Evolutionary conservation across 2,797 vertebrate species (phyloP), one percentile per base, ranked within the genome.

Genomic region (Garrulus glandarius): DNA sequence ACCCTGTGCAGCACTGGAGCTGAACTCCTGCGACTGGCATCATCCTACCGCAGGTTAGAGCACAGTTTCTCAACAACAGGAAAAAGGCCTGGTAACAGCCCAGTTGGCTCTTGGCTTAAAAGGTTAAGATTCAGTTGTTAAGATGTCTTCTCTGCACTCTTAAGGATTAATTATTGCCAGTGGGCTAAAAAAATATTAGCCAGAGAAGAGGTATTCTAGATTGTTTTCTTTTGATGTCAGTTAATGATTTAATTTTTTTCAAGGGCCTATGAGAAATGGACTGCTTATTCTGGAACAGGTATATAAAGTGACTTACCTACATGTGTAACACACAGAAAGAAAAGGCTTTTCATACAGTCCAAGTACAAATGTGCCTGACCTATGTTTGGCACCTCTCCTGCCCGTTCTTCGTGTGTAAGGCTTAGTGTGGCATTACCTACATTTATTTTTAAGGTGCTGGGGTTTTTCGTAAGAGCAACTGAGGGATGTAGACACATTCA

Each of bases 211-310:
- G 22, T 52, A 86, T 65, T 91, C 47, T 74, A 85, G 86, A 71
- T 67, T 71, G 50, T 81, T 92, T 87, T 87, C 37, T 87, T 93
- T 84, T 86, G 13, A 74, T 74, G 68, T 61, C 65, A 78, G 26
- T 65, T 86, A 92, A 93, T 72, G 17, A 75, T 78, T 80, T 89
- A 55, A 68, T 87, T 92, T 89, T 88, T 94, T 96, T 79, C 44
- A 85, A 57, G n/a, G 29, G 15, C 19, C 65, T 78, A 20, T 63
- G 27, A 85, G 69, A 84, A 96, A 92, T 57, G 19, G 19, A 18
- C 56, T 88, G 47, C 34, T 89, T 82, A n/a, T 72, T 95, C 52
- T 74, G 30, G 21, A 93, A 36, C 30, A 84, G 41, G 43, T 77
- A 82, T 94, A 36, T 79, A 22, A 79, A 89, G 36, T 47, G 37